Conservation (phyloP, 1,140 invertebrate genomes). For the Andricus grossulariae region DNA sequence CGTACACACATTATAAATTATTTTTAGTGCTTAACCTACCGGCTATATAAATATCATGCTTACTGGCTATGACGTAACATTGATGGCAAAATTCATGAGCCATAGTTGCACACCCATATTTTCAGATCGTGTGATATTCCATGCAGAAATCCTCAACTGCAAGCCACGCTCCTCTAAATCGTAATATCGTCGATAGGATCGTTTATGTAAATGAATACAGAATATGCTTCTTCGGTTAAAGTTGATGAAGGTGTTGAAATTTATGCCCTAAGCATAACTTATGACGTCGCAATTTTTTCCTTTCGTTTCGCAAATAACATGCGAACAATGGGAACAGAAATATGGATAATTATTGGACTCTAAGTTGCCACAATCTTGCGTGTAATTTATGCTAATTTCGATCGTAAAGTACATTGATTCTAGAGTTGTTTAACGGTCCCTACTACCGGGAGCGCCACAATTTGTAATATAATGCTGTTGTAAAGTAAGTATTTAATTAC, state of each 20-base stretch:
- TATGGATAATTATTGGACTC: not conserved
- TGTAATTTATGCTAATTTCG: not conserved
- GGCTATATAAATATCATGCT: too few relatives aligned
- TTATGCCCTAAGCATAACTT: not conserved
- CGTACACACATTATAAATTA: too few relatives aligned
- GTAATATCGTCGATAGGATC: too few relatives aligned
- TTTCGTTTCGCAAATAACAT: not conserved
- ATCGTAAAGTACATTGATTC: not conserved
- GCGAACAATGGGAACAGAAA: conserved; percentile 4
- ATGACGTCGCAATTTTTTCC: not conserved
- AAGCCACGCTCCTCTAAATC: too few relatives aligned
- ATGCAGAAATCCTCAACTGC: conserved; percentile 29
- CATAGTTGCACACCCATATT: too few relatives aligned
- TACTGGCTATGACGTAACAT: too few relatives aligned
- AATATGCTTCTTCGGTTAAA: not conserved
- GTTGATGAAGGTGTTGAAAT: not conserved
- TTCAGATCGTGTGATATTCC: conserved; percentile 58
- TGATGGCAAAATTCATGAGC: too few relatives aligned
- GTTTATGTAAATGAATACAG: not conserved
- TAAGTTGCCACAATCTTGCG: not conserved
- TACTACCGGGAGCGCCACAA: not conserved
- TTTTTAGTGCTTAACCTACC: too few relatives aligned
- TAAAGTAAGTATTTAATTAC: not conserved
- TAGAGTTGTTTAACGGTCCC: not conserved
- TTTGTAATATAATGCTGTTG: not conserved